phyloP scores from a whole-genome alignment of 2,888 invertebrate genomes.

The Nomada hirtipes region DNA sequence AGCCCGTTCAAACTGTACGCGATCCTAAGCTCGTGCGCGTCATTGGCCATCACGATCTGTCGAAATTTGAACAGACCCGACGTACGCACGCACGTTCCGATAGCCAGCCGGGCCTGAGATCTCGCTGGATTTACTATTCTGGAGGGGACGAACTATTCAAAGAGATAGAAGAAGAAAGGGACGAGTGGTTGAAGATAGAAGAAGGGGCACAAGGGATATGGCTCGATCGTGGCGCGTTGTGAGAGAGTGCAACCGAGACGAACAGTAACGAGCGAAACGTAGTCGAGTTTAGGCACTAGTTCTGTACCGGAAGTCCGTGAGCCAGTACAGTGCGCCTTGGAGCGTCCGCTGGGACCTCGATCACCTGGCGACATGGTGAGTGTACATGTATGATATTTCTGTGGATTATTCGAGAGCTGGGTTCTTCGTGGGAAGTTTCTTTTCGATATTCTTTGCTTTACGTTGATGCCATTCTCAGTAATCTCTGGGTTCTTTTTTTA shows the following conservation, averaged over 20 bases:
- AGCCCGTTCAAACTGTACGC: conserved; percentile 79
- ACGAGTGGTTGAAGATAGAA: conserved; percentile 4
- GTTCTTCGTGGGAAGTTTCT: too few species aligned
- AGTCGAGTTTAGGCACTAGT: conserved; percentile 25
- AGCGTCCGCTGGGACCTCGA: conserved; percentile 15
- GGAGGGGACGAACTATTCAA: background rate
- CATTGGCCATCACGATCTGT: conserved; percentile 27
- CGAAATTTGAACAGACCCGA: background rate
- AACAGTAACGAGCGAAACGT: conserved; percentile 53
- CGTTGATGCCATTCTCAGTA: too few species aligned
- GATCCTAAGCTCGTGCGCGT: conserved; percentile 69
- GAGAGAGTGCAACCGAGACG: conserved; percentile 63
- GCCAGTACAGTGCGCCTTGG: background rate
- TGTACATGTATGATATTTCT: background rate
- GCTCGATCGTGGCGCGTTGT: conserved; percentile 66
- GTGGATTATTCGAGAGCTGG: background rate
- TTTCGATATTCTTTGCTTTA: too few species aligned
- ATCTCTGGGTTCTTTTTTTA: too few species aligned
- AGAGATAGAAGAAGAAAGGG: background rate
- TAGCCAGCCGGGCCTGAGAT: too few species aligned
- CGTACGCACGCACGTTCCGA: too few species aligned
- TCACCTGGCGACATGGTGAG: conserved; percentile 67
- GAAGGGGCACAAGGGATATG: conserved; percentile 45
- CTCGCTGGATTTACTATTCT: background rate
- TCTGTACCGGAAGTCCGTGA: conserved; percentile 22